Evolutionary conservation across 2,113 vertebrate genomes (phyloP), one percentile per base, ranked within the genome.

Genomic region (Aegithalos caudatus): DNA sequence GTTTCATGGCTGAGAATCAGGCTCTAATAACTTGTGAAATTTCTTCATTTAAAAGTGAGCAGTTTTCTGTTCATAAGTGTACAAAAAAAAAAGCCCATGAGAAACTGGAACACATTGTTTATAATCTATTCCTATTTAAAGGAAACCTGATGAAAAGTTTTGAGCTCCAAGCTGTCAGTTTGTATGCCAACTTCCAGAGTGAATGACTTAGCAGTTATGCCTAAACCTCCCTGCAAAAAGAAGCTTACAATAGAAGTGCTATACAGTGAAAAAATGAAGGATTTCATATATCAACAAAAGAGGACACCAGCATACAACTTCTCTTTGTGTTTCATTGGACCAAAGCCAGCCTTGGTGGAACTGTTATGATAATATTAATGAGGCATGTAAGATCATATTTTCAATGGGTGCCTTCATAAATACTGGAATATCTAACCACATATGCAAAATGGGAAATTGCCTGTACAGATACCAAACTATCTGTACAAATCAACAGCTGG

Each of bases 361-460:
- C 90, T 81, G 85, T 88, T 95, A 92, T 38, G 88, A 95, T 90
- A 90, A 96, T 81, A 94, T 94, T 96, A 96, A 96, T 95, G 86
- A 93, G 82, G 82, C 80, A 81, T 48, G 88, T 92, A 93, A 95
- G 94, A 95, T 94, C 93, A 86, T 90, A 93, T 94, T 95, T 95
- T 93, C 96, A 96, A 64, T 88, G 83, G 72, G 27, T 40, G 80
- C 76, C 77, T 92, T 90, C 92, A 83, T 71, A 93, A 93, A 95
- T 48, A 60, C 38, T 29, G 50, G 15, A 90, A 85, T 79, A 91
- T 72, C 85, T 88, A 94, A 19, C 85, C 72, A 88, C 33, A 33
- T 45, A 81, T 61, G 72, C 60, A 92, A 90, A 95, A 81, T 22
- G 60, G 45, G 81, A 94, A 95, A 90, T 73, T 93, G 71, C 51